These are phyloP conservation scores for Pipistrellus nathusii DNA, from an alignment of 2,797 vertebrate species.

Conservation along the genomic window DNA sequence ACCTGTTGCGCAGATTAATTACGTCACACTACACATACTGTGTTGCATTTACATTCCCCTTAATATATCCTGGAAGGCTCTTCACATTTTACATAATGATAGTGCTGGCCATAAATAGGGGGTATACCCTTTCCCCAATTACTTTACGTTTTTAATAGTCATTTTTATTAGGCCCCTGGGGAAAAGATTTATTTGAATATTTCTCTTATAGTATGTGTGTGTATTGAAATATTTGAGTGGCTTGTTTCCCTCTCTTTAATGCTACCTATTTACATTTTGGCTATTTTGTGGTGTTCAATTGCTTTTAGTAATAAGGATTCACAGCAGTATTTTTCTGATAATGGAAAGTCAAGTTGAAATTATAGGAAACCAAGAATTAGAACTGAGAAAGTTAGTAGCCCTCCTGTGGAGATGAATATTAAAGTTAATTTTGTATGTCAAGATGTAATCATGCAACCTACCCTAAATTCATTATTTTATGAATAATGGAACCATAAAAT, in stretches of 20 bases:
- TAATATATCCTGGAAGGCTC: conserved; percentile 33
- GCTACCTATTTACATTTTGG: conserved; percentile 74
- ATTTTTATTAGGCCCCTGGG: conserved; percentile 62
- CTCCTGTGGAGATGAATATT: conserved; percentile 74
- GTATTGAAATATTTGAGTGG: conserved; percentile 54
- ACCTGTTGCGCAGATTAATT: conserved; percentile 58
- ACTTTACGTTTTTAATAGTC: conserved; percentile 57
- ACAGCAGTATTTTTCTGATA: conserved; percentile 71
- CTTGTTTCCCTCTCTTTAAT: conserved; percentile 61
- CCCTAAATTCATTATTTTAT: conserved; percentile 60
- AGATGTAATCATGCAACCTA: conserved; percentile 60
- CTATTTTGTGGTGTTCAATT: conserved; percentile 66
- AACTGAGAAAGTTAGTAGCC: conserved; percentile 61
- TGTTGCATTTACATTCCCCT: conserved; percentile 41
- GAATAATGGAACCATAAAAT: conserved; percentile 57
- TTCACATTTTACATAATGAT: conserved; percentile 53
- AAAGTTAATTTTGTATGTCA: conserved; percentile 69
- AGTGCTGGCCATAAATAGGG: conserved; percentile 33
- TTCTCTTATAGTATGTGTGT: conserved; percentile 51
- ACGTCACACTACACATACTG: background rate
- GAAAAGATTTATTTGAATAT: conserved; percentile 70
- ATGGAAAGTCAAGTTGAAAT: conserved; percentile 76
- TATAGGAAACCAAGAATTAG: conserved; percentile 65
- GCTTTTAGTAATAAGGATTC: conserved; percentile 73
- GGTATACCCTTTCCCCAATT: conserved; percentile 53